Conservation (phyloP, 2,797 vertebrate species). For the Sciurus vulgaris region DNA sequence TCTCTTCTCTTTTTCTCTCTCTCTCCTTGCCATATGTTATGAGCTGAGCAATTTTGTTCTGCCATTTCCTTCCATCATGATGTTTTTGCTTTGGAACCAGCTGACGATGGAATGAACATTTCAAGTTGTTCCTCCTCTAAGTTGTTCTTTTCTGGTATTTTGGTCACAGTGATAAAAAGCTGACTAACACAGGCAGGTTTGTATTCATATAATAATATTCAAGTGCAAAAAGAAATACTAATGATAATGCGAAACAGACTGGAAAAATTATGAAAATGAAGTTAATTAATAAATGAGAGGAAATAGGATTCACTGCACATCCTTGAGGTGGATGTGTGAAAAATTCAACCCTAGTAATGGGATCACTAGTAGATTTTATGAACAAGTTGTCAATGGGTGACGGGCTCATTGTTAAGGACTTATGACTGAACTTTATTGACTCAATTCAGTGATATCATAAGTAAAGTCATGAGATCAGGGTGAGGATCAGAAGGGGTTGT, state of each 20-base stretch:
- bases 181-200: background rate
- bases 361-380: background rate
- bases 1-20: too few species aligned
- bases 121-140: too few species aligned
- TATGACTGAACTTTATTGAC: background rate
- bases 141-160: too few species aligned
- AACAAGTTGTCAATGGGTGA: background rate
- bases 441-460: background rate
- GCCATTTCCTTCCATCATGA: too few species aligned
- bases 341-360: too few species aligned
- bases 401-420: background rate
- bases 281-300: background rate
- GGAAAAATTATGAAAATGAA: background rate
- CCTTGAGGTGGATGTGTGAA: background rate
- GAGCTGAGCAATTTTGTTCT: too few species aligned
- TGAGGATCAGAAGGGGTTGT: background rate
- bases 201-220: background rate
- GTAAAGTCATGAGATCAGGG: background rate
- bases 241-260: background rate
- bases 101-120: too few species aligned
- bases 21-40: too few species aligned
- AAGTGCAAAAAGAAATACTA: background rate
- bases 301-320: background rate
- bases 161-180: too few species aligned
- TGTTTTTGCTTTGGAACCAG: too few species aligned